phyloP scores from a whole-genome alignment of 2,888 invertebrate species.

The Fragum sueziense region DNA sequence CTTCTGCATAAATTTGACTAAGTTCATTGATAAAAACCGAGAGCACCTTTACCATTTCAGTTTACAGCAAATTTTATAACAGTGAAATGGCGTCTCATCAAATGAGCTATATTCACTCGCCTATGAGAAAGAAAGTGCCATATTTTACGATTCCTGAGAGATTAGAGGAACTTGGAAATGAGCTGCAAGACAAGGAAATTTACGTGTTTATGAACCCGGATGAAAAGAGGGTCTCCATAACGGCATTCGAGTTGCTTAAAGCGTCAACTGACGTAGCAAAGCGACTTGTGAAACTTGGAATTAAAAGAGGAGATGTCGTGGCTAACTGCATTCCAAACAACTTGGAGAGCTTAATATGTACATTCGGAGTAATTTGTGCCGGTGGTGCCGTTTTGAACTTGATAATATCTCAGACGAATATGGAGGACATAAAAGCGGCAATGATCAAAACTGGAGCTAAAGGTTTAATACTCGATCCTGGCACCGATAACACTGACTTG shows the following conservation, averaged over 20 bases:
- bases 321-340: slow-evolving; percentile 34
- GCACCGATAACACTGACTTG: not conserved
- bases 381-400: slow-evolving; percentile 30
- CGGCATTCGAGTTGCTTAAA: slow-evolving; percentile 17
- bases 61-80: no score
- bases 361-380: slow-evolving; percentile 35
- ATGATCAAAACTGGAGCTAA: slow-evolving; percentile 20
- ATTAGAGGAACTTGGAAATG: slow-evolving; percentile 8
- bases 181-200: slow-evolving; percentile 31
- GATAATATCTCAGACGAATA: slow-evolving; percentile 23
- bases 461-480: slow-evolving; percentile 30
- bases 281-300: slow-evolving; percentile 31
- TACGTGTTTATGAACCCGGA: slow-evolving; percentile 39
- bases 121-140: slow-evolving; percentile 7
- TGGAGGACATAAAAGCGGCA: slow-evolving; percentile 7
- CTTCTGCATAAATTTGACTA: no score
- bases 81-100: not conserved
- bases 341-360: slow-evolving; percentile 30
- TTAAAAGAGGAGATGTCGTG: slow-evolving; percentile 44
- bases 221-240: slow-evolving; percentile 26
- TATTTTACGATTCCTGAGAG: slow-evolving; percentile 32
- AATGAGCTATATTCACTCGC: slow-evolving; percentile 35
- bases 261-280: slow-evolving; percentile 5
- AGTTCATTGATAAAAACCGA: no score
- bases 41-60: no score